Percentiles rank a stretch among this genome's conserved stretches.
Evolutionary conservation across 1,140 invertebrate species (phyloP).

Genomic region (Lordiphosa mommai): DNA sequence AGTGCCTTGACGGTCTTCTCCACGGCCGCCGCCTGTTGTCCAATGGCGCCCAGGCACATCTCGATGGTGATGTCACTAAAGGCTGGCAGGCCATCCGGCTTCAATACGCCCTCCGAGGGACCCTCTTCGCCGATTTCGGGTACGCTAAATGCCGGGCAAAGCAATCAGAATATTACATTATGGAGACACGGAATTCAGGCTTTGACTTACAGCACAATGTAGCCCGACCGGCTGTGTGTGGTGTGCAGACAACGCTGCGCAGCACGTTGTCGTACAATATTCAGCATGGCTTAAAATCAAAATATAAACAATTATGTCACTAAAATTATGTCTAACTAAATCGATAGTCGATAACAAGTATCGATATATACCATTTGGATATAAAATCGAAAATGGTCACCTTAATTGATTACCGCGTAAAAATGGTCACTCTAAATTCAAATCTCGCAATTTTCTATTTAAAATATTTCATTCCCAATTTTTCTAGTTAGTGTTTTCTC

Average conservation of each 20-base stretch:
- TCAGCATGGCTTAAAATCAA: conserved; percentile 47
- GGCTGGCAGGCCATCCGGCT: conserved; percentile 87
- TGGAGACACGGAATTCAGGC: neutral
- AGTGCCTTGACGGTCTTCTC: conserved; percentile 86
- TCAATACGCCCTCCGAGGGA: conserved; percentile 86
- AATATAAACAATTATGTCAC: conserved; percentile 28
- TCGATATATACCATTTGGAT: too few relatives aligned
- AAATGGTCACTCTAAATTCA: too few relatives aligned
- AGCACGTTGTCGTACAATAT: conserved; percentile 49
- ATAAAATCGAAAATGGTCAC: too few relatives aligned
- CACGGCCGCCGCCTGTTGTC: conserved; percentile 90
- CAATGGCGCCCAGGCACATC: conserved; percentile 89
- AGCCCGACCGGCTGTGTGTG: conserved; percentile 46
- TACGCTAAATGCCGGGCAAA: conserved; percentile 82
- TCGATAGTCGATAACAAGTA: too few relatives aligned
- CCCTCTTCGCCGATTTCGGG: conserved; percentile 94
- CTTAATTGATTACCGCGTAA: too few relatives aligned
- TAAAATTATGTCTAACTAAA: too few relatives aligned
- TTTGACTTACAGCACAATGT: conserved; percentile 72
- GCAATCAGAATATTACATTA: too few relatives aligned
- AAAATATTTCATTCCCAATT: too few relatives aligned
- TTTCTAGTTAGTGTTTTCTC: too few relatives aligned
- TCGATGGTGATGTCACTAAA: conserved; percentile 90
- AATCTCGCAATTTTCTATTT: too few relatives aligned
- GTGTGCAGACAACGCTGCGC: conserved; percentile 50